phyloP scores from a whole-genome alignment of 1,140 invertebrate species.

The Panagrolaimus sp. region DNA sequence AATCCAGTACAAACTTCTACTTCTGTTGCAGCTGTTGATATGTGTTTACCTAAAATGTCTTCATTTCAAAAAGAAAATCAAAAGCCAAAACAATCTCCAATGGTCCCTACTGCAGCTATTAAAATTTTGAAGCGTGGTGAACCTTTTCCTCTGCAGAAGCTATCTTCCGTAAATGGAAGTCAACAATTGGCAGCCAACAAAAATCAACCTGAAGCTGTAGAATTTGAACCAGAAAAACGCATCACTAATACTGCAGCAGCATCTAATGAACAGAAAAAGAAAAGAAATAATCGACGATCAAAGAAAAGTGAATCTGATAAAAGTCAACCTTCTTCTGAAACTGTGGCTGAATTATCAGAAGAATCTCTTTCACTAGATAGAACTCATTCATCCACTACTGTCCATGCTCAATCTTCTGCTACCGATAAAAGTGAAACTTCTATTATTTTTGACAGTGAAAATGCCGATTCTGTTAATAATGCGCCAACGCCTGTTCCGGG shows the following conservation, averaged over 20 bases:
- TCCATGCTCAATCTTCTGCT: too few relatives aligned
- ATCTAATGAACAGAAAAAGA: background rate
- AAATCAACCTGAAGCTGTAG: background rate
- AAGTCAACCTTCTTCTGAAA: too few relatives aligned
- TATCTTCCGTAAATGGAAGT: too few relatives aligned
- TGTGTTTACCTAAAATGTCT: too few relatives aligned
- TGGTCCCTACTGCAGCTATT: background rate
- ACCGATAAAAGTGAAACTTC: too few relatives aligned
- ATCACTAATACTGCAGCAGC: background rate
- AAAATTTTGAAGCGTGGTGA: constrained; percentile 8
- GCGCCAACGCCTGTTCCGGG: background rate
- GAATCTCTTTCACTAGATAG: too few relatives aligned
- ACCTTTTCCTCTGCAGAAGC: background rate
- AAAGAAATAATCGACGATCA: background rate
- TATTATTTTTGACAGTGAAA: too few relatives aligned
- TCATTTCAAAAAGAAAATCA: background rate
- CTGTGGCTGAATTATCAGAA: too few relatives aligned
- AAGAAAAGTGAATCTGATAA: background rate
- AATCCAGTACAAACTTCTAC: too few relatives aligned
- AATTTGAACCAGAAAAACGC: background rate
- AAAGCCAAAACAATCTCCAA: background rate
- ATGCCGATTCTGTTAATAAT: background rate
- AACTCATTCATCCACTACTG: too few relatives aligned
- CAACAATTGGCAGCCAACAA: too few relatives aligned
- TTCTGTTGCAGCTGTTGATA: too few relatives aligned